These are phyloP conservation scores for Hypercompe scribonia DNA, from an alignment of 2,888 invertebrate genomes.

Conservation along the genomic window DNA sequence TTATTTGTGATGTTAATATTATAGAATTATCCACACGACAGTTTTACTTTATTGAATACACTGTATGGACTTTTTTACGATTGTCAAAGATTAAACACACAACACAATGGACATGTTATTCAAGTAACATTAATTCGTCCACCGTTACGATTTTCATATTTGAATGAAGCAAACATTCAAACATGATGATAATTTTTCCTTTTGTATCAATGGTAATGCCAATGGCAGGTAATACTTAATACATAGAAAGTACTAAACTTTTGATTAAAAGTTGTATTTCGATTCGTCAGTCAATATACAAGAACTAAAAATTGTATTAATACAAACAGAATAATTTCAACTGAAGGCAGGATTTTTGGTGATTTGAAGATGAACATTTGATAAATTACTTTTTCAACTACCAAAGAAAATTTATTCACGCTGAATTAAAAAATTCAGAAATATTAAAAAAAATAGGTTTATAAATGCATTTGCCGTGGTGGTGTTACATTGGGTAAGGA, in stretches of 20 bases:
- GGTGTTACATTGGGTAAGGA: background rate
- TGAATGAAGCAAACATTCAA: conserved; percentile 23
- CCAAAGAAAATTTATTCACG: background rate
- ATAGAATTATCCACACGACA: conserved; percentile 37
- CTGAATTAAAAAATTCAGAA: background rate
- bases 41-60: conserved; percentile 29
- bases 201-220: too few species aligned
- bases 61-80: conserved; percentile 20
- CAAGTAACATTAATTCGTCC: conserved; percentile 32
- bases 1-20: conserved; percentile 38
- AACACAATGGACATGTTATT: conserved; percentile 22
- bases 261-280: conserved; percentile 47
- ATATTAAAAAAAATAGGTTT: background rate
- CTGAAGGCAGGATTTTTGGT: background rate
- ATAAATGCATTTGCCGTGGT: background rate
- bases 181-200: too few species aligned
- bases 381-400: background rate
- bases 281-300: conserved; percentile 39
- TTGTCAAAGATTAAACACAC: conserved; percentile 43
- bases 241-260: conserved; percentile 45
- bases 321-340: conserved; percentile 11
- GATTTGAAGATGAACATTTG: background rate
- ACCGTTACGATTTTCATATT: conserved; percentile 24
- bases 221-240: conserved; percentile 33
- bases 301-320: background rate